phyloP scores from a whole-genome alignment of 92 coral and sea anemone species.

The Palythoa heliodiscus region DNA sequence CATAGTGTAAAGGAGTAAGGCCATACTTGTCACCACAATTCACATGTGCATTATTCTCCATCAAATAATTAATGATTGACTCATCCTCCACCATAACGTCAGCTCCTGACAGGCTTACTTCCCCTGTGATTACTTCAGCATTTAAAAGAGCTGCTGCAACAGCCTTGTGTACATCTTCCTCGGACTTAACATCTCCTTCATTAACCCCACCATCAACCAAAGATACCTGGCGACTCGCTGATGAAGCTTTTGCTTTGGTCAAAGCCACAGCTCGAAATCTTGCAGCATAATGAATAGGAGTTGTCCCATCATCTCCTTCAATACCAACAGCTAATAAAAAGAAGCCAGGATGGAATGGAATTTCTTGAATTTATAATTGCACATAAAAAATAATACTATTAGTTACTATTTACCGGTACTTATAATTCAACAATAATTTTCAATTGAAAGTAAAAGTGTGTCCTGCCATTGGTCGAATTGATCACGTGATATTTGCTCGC shows the following conservation, averaged over 20 bases:
- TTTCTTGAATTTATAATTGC: not conserved
- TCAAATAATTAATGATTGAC: conserved; percentile 70
- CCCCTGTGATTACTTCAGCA: conserved; percentile 27
- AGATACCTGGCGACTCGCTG: conserved; percentile 50
- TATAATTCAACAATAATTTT: too few species aligned
- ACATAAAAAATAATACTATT: too few species aligned
- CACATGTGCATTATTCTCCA: conserved; percentile 50
- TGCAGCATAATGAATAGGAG: conserved; percentile 93
- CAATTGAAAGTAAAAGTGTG: too few species aligned
- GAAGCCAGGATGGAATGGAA: not conserved
- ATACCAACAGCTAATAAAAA: conserved; percentile 48
- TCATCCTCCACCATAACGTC: conserved; percentile 62
- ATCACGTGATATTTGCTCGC: too few species aligned
- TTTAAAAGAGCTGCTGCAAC: conserved; percentile 58
- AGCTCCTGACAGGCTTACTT: conserved; percentile 43
- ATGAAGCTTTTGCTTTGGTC: conserved; percentile 40
- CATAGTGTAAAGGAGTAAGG: conserved; percentile 92
- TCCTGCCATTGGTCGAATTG: too few species aligned
- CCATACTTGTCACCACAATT: conserved; percentile 84
- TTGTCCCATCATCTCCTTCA: conserved; percentile 92
- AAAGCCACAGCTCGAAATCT: conserved; percentile 70
- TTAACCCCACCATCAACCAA: conserved; percentile 16
- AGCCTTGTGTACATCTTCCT: conserved; percentile 33
- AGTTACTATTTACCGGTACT: too few species aligned
- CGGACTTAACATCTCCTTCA: conserved; percentile 36